Conservation (phyloP, 2,888 invertebrate genomes). For the Xanthorhoe designata region DNA sequence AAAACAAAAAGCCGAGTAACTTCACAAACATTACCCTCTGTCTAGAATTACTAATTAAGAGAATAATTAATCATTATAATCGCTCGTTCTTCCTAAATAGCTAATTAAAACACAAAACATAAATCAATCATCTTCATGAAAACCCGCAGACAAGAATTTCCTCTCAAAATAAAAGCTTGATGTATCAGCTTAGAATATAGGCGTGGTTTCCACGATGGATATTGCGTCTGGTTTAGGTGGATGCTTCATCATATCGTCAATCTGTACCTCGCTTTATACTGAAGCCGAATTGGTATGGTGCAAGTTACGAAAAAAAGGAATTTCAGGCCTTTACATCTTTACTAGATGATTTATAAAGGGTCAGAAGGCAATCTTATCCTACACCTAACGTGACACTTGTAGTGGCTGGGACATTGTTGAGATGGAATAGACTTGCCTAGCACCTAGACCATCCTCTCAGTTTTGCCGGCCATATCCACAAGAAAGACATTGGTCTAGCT, state of each 20-base stretch:
- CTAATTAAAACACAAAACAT: constrained; percentile 4
- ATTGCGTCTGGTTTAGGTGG: constrained; percentile 40
- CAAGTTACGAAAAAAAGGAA: neutral
- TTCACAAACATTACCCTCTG: neutral
- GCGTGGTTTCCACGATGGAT: constrained; percentile 40
- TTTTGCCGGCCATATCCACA: too few species aligned
- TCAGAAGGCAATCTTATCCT: too few species aligned
- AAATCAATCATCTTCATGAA: constrained; percentile 35
- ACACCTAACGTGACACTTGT: too few species aligned
- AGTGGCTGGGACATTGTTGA: too few species aligned
- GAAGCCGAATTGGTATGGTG: constrained; percentile 34
- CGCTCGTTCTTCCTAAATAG: neutral
- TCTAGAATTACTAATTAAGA: neutral
- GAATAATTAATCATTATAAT: neutral
- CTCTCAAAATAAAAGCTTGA: constrained; percentile 31
- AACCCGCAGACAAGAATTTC: constrained; percentile 1
- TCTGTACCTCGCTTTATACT: constrained; percentile 41
- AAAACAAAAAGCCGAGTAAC: neutral
- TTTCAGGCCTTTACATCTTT: too few species aligned
- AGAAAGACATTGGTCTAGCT: too few species aligned
- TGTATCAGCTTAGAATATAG: constrained; percentile 28
- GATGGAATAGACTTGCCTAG: too few species aligned
- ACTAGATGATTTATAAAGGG: too few species aligned
- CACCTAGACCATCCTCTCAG: too few species aligned
- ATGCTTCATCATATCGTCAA: constrained; percentile 45